Base-by-base conservation (phyloP, 2,113 vertebrate species). In the Anas platyrhynchos region DNA sequence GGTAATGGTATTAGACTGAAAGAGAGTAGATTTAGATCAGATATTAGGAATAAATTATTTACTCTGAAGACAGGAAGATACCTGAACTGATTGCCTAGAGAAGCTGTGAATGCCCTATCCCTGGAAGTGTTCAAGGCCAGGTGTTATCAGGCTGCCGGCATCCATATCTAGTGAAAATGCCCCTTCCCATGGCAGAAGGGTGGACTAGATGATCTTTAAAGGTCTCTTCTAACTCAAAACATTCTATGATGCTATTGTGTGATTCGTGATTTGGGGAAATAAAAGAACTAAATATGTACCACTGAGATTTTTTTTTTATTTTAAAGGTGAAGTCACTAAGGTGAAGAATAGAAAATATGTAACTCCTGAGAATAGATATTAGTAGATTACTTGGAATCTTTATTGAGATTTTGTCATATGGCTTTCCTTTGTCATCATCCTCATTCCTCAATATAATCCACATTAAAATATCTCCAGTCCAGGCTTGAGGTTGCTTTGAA, bases 381-480 rank as follows among this genome's bases (percentile, higher is more conserved):
- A 83, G 50, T 3, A 27, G 0, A 0, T 26, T 48, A 17, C 14
- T 83, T 84, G 20, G 8, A 23, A 2, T 11, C 1, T 55, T 3
- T n/a, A 32, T 46, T 48, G 41, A 73, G 14, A 36, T 65, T 88
- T 68, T 43, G 13, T 75, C 31, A 43, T 89, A 10, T 32, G 52
- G 11, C 4, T 84, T 84, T 82, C 2, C 8, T 86, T 81, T 78
- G 23, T 55, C 10, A 34, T 59, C 27, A 6, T 54, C 9, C 10
- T 77, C 9, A n/a, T 78, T 94, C 25, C 62, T 61, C 50, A 74
- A 13, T 2, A 23, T 16, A 52, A 29, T 61, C 16, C 86, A 1
- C 27, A 63, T 10, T 36, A 81, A 78, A 87, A 67, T 82, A 67
- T 23, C 31, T 79, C 13, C 5, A 59, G 2, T 41, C 13, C 34